These are phyloP conservation scores for Sander vitreus DNA, from an alignment of 2,113 vertebrate species.

Conservation along the genomic window DNA sequence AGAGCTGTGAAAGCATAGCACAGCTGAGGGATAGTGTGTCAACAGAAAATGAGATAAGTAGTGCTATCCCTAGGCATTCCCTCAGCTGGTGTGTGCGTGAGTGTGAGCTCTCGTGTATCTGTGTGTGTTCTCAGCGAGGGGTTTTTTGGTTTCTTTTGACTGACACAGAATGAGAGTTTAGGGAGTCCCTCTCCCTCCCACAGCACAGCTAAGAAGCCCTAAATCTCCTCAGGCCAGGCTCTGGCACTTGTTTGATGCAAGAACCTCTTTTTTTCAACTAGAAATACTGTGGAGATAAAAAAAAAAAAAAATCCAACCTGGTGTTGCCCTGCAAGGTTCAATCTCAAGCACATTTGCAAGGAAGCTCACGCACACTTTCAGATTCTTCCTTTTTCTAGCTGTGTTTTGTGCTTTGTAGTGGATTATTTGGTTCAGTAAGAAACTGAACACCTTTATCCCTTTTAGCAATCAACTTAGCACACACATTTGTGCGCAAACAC, in stretches of 20 bases:
- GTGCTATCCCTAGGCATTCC: conserved; percentile 60
- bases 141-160: conserved; percentile 64
- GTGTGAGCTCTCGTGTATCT: conserved; percentile 39
- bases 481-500: conserved; percentile 23
- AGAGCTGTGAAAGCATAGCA: conserved; percentile 51
- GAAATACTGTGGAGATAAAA: conserved; percentile 54
- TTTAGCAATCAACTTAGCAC: conserved; percentile 37
- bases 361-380: background rate
- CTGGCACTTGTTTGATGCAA: conserved; percentile 64
- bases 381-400: conserved; percentile 7
- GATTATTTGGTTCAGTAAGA: conserved; percentile 27
- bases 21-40: conserved; percentile 69
- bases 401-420: conserved; percentile 30
- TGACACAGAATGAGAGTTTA: conserved; percentile 63
- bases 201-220: conserved; percentile 58
- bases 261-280: conserved; percentile 30
- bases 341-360: conserved; percentile 15
- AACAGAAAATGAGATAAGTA: conserved; percentile 75
- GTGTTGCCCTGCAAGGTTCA: conserved; percentile 9
- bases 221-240: conserved; percentile 63
- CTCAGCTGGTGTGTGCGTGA: conserved; percentile 53
- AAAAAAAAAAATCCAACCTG: conserved; percentile 47
- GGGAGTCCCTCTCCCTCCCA: conserved; percentile 67
- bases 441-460: conserved; percentile 41
- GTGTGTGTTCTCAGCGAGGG: conserved; percentile 64